phyloP scores from a whole-genome alignment of 92 coral and sea anemone species.

The Diadumene lineata region DNA sequence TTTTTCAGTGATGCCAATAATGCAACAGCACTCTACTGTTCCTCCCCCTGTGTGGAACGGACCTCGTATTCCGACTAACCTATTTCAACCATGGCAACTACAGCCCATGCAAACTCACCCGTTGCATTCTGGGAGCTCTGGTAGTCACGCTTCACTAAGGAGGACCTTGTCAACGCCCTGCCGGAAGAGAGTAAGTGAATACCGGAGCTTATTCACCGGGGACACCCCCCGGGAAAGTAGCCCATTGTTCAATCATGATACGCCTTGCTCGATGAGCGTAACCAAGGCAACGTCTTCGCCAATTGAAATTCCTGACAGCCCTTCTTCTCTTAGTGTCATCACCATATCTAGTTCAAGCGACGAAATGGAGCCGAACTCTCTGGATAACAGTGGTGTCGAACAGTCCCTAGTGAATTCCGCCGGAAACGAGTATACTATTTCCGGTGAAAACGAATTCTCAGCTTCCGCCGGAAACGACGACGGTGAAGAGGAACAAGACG shows the following conservation, averaged over 20 bases:
- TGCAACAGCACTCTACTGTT: conserved; percentile 85
- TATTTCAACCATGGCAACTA: conserved; percentile 91
- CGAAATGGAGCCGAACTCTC: conserved; percentile 83
- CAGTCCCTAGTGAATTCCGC: conserved; percentile 28
- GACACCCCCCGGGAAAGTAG: conserved; percentile 56
- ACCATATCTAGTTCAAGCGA: conserved; percentile 98
- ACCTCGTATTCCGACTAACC: conserved; percentile 73
- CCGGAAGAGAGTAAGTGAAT: conserved; percentile 68
- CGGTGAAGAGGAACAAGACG: conserved; percentile 34
- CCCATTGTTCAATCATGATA: conserved; percentile 54
- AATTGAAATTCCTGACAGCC: conserved; percentile 93
- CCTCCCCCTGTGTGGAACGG: conserved; percentile 92
- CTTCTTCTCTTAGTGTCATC: conserved; percentile 92
- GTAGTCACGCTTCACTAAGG: conserved; percentile 59
- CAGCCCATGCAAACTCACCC: conserved; percentile 49
- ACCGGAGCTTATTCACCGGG: conserved; percentile 64
- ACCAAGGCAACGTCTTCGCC: conserved; percentile 88
- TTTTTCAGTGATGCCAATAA: conserved; percentile 88
- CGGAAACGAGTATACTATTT: conserved; percentile 28
- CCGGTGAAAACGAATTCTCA: conserved; percentile 15
- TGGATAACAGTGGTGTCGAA: conserved; percentile 62
- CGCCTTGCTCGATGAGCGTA: conserved; percentile 32
- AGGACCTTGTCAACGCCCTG: conserved; percentile 92
- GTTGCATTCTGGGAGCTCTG: conserved; percentile 31
- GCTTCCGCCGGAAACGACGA: conserved; percentile 34